Conservation (phyloP, 1,140 invertebrate species). For the Brachionus angularis region DNA sequence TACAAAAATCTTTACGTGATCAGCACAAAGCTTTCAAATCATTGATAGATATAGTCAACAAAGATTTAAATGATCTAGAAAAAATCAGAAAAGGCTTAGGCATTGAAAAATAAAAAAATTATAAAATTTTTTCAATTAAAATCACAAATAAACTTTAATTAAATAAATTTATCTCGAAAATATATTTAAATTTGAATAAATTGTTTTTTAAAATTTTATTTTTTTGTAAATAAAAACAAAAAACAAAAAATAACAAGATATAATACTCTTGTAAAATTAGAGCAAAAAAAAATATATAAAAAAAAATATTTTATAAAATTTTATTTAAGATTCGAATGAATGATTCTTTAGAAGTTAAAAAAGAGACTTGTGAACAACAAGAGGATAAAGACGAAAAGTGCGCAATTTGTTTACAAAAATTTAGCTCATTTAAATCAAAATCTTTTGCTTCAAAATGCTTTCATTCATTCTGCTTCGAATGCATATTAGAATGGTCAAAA, state of each 20-base stretch:
- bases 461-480: conserved; percentile 88
- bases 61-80: conserved; percentile 20
- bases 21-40: conserved; percentile 41
- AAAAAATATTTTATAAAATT: neutral
- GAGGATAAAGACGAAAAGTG: conserved; percentile 24
- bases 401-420: conserved; percentile 35
- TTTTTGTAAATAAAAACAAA: neutral
- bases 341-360: neutral
- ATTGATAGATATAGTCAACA: conserved; percentile 33
- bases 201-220: conserved; percentile 14
- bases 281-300: neutral
- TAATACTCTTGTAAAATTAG: neutral
- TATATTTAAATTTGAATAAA: conserved; percentile 17
- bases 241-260: neutral
- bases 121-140: neutral
- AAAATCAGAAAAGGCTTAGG: conserved; percentile 24
- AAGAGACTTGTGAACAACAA: neutral
- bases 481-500: conserved; percentile 87
- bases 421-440: conserved; percentile 57
- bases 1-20: conserved; percentile 15
- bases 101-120: neutral
- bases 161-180: no score
- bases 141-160: no score
- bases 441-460: conserved; percentile 85
- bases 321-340: no score